Evolutionary conservation across 2,888 invertebrate genomes (phyloP).

Genomic region (Drosophila mimetica): DNA sequence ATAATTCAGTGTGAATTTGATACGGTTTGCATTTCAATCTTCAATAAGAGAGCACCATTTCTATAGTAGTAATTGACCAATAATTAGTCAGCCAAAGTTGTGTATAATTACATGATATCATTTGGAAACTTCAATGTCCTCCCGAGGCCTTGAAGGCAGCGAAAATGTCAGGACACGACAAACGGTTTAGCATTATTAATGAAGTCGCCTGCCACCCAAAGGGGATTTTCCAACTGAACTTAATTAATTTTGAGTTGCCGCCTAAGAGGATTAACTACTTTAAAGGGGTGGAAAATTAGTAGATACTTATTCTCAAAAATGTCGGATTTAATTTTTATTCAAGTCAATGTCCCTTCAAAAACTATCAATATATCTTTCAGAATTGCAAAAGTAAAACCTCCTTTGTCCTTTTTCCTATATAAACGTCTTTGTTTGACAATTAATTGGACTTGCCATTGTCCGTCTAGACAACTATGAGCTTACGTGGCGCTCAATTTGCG

Average conservation of each 20-base stretch:
- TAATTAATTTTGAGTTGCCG: constrained; percentile 22
- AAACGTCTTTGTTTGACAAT: constrained; percentile 35
- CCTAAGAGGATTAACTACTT: constrained; percentile 21
- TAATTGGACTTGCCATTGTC: constrained; percentile 37
- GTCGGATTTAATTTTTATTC: neutral
- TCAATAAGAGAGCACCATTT: neutral
- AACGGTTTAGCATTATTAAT: constrained; percentile 22
- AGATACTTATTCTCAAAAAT: neutral
- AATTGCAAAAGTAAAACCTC: neutral
- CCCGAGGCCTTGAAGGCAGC: constrained; percentile 16
- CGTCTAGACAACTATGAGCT: constrained; percentile 33
- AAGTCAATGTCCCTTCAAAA: neutral
- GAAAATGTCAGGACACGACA: constrained; percentile 22
- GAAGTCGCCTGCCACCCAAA: neutral
- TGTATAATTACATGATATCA: constrained; percentile 12
- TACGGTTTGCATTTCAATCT: neutral
- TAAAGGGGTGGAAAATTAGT: neutral
- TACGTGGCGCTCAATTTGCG: constrained; percentile 57
- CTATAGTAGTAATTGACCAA: constrained; percentile 39
- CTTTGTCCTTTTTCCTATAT: constrained; percentile 14
- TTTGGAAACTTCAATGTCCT: neutral
- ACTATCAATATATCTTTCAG: neutral
- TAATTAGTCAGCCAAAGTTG: constrained; percentile 28
- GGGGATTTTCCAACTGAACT: constrained; percentile 17
- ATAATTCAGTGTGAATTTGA: constrained; percentile 12